phyloP scores from a whole-genome alignment of 2,888 invertebrate genomes.

The Pristionchus entomophagus region DNA sequence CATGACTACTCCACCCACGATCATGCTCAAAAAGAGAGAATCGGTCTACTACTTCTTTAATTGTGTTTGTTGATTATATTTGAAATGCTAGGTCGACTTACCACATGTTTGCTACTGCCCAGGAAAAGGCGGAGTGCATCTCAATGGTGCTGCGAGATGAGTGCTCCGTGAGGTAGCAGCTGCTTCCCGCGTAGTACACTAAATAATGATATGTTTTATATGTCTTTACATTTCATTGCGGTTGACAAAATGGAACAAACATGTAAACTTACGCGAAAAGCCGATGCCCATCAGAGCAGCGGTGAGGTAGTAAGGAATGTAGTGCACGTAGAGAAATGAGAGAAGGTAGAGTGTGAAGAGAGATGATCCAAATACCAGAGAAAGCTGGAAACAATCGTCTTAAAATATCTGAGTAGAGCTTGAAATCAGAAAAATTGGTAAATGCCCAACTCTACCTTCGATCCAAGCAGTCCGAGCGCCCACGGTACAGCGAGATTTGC shows the following conservation, averaged over 20 bases:
- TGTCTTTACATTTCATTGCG: too few species aligned
- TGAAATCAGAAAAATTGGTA: background rate
- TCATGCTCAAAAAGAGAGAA: slow-evolving; percentile 7
- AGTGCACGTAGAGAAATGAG: slow-evolving; percentile 60
- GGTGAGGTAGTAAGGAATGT: slow-evolving; percentile 57
- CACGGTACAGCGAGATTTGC: background rate
- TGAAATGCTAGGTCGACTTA: slow-evolving; percentile 6
- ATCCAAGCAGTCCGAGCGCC: slow-evolving; percentile 6
- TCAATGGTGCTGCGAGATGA: slow-evolving; percentile 56
- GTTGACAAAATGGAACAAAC: too few species aligned
- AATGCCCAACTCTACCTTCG: background rate
- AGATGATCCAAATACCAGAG: slow-evolving; percentile 47
- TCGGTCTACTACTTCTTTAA: background rate
- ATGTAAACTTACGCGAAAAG: slow-evolving; percentile 56
- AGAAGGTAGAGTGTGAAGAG: slow-evolving; percentile 53
- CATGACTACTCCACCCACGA: slow-evolving; percentile 40
- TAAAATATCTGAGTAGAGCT: background rate
- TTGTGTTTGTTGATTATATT: background rate
- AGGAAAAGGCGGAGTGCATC: slow-evolving; percentile 54
- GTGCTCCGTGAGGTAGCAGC: slow-evolving; percentile 58
- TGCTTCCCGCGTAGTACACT: slow-evolving; percentile 61
- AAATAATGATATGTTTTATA: background rate
- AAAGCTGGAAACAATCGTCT: background rate
- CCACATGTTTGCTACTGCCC: slow-evolving; percentile 58
- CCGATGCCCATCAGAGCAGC: slow-evolving; percentile 57